Evolutionary conservation across 2,888 invertebrate genomes (phyloP), one percentile per base, ranked within the genome.

Genomic region (Syrphus vitripennis): DNA sequence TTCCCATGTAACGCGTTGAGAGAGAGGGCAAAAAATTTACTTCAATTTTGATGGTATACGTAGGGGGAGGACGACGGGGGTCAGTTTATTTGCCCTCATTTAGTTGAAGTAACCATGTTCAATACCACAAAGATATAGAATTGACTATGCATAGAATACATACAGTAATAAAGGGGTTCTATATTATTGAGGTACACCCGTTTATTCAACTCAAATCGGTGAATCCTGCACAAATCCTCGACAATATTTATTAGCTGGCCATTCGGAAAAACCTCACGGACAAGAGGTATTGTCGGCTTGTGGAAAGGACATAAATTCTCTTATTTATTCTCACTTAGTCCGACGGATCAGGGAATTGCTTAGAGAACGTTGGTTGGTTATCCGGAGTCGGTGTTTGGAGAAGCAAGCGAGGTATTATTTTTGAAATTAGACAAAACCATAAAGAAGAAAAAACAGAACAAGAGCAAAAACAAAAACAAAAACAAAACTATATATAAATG

Each of bases 211-310:
- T 81, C 72, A 76, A 81, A 84, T 84, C 76, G 61, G 72, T 31
- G 61, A 80, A 53, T 72, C 71, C 72, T 67, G 71, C 37, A 34
- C 29, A 81, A 77, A 67, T 74, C 71, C 67, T 55, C 61, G 53
- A 42, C 76, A 72, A 84, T 84, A 84, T 84, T 84, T 84, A 84
- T 84, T 84, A 84, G 84, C 84, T 61, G 76, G 61, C 72, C 80
- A 84, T 81, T 84, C 61, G 71, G 71, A 61, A 42, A 84, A 84
- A 81, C 81, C 80, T 84, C 80, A 84, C 84, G 76, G 81, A 80
- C 84, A 81, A 72, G 83, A 80, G 79, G 79, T 80, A 75, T 79
- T 83, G 75, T 80, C 75, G 83, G 80, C 79, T 63, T 48, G 70
- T 67, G 70, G 59, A 71, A 84, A 57, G 45, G 75, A 83, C 76